Evolutionary conservation across 1,140 invertebrate genomes (phyloP).

Genomic region (Brachionus plicatilis): DNA sequence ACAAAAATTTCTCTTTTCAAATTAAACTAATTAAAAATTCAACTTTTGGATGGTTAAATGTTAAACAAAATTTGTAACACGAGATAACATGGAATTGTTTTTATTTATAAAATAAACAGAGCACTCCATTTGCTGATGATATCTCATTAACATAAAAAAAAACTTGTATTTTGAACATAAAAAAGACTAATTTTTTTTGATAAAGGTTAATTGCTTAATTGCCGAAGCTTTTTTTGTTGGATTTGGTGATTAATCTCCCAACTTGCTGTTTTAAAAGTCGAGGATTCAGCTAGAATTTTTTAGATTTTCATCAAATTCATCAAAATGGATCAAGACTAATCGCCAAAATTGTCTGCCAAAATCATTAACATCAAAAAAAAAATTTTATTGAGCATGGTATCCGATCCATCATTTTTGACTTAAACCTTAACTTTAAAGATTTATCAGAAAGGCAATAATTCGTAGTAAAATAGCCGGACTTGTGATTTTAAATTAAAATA

Average conservation of each 20-base stretch:
- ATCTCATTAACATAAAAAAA: background rate
- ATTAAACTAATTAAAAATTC: background rate
- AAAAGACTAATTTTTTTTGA: background rate
- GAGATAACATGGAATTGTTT: background rate
- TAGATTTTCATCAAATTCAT: background rate
- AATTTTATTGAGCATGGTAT: background rate
- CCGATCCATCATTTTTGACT: no score
- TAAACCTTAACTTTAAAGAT: no score
- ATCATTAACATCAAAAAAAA: background rate
- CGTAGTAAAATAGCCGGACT: no score
- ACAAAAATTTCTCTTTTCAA: background rate
- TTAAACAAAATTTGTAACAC: background rate
- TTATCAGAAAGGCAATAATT: no score
- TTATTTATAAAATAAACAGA: background rate
- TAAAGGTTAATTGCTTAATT: background rate
- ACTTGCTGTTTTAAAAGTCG: background rate
- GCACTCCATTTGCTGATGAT: background rate
- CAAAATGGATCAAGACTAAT: no score
- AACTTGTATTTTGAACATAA: background rate
- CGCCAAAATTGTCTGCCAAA: no score
- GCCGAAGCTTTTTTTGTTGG: background rate
- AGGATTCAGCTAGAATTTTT: background rate
- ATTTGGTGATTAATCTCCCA: background rate
- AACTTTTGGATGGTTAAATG: background rate
- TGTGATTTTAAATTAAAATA: no score